Conservation (phyloP, 2,797 vertebrate species). For the Yasuhikotakia modesta region DNA sequence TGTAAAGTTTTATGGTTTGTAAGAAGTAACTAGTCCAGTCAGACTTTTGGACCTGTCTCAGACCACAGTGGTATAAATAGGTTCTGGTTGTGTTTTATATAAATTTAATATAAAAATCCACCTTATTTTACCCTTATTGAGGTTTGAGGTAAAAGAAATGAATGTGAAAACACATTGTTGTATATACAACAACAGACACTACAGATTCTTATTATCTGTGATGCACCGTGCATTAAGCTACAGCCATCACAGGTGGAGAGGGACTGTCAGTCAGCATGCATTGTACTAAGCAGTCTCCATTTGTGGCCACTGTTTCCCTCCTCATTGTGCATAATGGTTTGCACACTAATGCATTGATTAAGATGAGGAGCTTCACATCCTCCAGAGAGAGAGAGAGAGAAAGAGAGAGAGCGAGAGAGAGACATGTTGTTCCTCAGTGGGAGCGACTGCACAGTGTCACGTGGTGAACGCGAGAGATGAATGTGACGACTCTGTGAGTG, state of each 20-base stretch:
- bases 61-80: too few relatives aligned
- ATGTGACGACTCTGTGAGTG: slow-evolving; percentile 2
- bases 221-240: neutral
- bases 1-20: too few relatives aligned
- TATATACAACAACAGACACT: neutral
- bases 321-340: slow-evolving; percentile 43
- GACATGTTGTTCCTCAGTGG: slow-evolving; percentile 7
- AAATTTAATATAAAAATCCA: too few relatives aligned
- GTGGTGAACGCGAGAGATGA: slow-evolving; percentile 28
- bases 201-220: neutral
- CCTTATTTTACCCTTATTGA: too few relatives aligned
- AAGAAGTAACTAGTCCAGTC: too few relatives aligned
- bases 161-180: too few relatives aligned
- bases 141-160: too few relatives aligned
- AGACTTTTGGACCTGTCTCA: too few relatives aligned
- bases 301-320: neutral
- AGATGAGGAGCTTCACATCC: slow-evolving; percentile 57
- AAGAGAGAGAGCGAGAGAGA: too few relatives aligned
- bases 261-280: neutral
- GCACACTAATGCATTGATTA: slow-evolving; percentile 88
- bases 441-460: slow-evolving; percentile 28
- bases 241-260: too few relatives aligned
- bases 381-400: slow-evolving; percentile 6
- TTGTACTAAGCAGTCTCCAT: neutral
- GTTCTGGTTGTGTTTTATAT: too few relatives aligned